Evolutionary conservation across 1,140 invertebrate species (phyloP), one percentile per base, ranked within the genome.

Genomic region (Ceratosolen fusciceps): DNA sequence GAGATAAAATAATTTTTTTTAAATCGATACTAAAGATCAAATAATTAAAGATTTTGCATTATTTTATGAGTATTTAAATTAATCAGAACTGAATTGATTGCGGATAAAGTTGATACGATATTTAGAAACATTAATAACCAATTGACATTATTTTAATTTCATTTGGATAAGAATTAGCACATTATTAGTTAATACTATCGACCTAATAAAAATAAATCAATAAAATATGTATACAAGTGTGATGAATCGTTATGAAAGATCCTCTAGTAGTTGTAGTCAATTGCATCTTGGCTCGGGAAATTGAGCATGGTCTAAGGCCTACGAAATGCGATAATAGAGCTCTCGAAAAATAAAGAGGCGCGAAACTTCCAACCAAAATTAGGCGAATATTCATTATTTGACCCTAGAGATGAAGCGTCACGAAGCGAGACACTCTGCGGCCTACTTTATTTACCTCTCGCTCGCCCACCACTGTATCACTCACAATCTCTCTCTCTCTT

Each of bases 321-420:
- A n/a, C 71, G 31, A 73, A 73, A 19, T 21, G 49, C 71, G 52
- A 37, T 56, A 39, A 73, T 56, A 39, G 19, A 10, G 14, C n/a
- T 58, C 52, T 56, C 21, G 21, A 24, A 72, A 26, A 5, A 49
- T 2, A 19, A 73, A 1, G 2, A 26, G 19, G 26, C 3, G 12
- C 34, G 21, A 4, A 65, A 65, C 34, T 37, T 65, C 60, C 9
- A 65, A 21, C 26, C 0, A 62, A 60, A 58, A 71, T 70, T 67
- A 71, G 31, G 7, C 76, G 26, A 77, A 77, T n/a, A n/a, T 71
- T 58, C 52, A 71, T 77, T 71, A 77, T 60, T 56, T 24, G 34
- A 77, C 14, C 47, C 62, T 24, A 70, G 37, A 52, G 75, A 77
- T 77, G 43, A 70, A 60, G n/a, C 62, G 10, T 34, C 29, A 67